These are phyloP conservation scores for Aphelinus atriplicis DNA, from an alignment of 1,140 invertebrate genomes.

Conservation along the genomic window DNA sequence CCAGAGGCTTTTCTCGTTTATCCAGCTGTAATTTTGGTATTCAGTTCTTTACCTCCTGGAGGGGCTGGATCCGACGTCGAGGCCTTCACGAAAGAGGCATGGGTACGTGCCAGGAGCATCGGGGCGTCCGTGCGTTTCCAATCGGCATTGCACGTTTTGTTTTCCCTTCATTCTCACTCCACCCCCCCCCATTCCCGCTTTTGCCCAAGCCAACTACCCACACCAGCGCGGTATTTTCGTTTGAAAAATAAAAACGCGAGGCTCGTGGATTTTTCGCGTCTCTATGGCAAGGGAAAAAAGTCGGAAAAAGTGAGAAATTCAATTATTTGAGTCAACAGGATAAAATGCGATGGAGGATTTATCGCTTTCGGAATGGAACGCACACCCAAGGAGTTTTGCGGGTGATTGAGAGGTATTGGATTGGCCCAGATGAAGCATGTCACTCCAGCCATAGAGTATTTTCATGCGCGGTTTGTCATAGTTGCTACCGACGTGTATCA, in stretches of 20 bases:
- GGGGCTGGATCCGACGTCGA: neutral
- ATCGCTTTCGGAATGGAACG: neutral
- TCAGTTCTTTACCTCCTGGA: slow-evolving; percentile 2
- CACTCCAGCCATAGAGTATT: too few relatives aligned
- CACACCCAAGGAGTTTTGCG: neutral
- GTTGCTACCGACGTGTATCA: too few relatives aligned
- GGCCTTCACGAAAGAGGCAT: neutral
- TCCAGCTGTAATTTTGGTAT: slow-evolving; percentile 26
- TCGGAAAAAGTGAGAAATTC: neutral
- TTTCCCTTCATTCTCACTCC: neutral
- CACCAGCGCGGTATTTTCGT: neutral
- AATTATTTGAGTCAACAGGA: slow-evolving; percentile 15
- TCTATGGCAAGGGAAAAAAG: neutral
- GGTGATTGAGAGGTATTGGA: neutral
- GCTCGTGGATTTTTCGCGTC: neutral
- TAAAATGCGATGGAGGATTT: neutral
- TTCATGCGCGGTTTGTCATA: too few relatives aligned
- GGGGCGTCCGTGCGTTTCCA: neutral
- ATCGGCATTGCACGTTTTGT: slow-evolving; percentile 9
- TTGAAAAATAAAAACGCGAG: slow-evolving; percentile 28
- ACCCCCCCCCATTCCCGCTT: too few relatives aligned
- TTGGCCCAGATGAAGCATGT: too few relatives aligned
- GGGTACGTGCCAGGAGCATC: neutral
- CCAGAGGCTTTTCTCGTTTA: neutral
- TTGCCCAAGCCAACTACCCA: too few relatives aligned